Evolutionary conservation across 2,797 vertebrate species (phyloP), one percentile per base, ranked within the genome.

Genomic region (Spondyliosoma cantharus): DNA sequence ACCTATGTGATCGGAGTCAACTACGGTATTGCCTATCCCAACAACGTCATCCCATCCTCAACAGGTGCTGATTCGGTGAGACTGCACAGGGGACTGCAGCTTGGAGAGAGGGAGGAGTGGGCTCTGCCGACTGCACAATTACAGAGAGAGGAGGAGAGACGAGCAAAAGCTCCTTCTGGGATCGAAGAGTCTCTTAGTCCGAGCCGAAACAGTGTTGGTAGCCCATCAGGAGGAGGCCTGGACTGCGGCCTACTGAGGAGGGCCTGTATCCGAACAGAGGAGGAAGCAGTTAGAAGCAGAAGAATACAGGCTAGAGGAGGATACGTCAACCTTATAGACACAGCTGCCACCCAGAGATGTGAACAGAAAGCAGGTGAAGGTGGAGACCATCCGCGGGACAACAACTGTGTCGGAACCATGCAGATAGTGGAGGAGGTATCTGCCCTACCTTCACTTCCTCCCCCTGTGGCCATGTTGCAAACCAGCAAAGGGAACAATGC

Each of bases 361-460:
- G 96, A 97, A 85, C 87, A 96, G 94, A 97, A 96, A 92, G 96
- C 96, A 88, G 94, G 96, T 92, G 96, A 97, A 93, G 95, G 95
- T 58, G 95, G 96, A 87, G 84, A 86, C 83, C 85, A 67, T 78
- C 80, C 2, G 89, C 89, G 92, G 92, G 96, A 96, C 65, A 95
- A 92, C 69, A 93, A 89, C 74, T 66, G 88, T 42, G 89, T 89
- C 63, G 74, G 95, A 95, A 82, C 94, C 86, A 98, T 99, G 98
- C 97, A 98, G 96, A 99, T 99, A 90, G 96, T 99, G 0, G 97
- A 98, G 87, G 97, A 98, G 60, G 94, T 94, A 84, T 95, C 96
- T 87, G 92, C 96, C 84, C 90, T 97, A 90, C 96, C 91, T 48
- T 84, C 92, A 91, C 96, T 97, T 94, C 96, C 92, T 82, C 78